phyloP scores from a whole-genome alignment of 2,888 invertebrate species.

The Papilio elwesi region DNA sequence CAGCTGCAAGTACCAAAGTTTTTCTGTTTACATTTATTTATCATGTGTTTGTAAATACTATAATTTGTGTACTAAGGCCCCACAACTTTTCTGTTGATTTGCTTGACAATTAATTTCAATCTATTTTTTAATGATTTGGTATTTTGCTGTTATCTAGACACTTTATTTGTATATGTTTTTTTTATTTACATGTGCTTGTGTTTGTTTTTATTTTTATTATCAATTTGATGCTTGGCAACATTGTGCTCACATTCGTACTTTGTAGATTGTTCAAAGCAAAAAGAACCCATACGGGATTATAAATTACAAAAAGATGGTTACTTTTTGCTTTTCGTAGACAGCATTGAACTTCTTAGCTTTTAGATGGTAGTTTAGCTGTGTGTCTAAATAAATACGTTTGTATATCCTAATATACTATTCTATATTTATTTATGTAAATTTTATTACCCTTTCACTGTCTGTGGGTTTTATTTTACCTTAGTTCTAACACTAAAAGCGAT shows the following conservation, averaged over 20 bases:
- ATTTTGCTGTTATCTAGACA: constrained; percentile 48
- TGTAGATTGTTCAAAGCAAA: constrained; percentile 69
- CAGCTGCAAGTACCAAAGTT: constrained; percentile 29
- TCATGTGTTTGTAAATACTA: background rate
- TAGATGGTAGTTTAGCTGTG: constrained; percentile 73
- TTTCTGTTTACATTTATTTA: background rate
- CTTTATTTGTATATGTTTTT: constrained; percentile 48
- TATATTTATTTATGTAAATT: constrained; percentile 56
- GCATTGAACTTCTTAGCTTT: constrained; percentile 72
- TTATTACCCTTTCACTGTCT: constrained; percentile 43
- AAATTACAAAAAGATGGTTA: constrained; percentile 50
- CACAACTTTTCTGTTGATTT: background rate
- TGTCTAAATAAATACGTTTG: constrained; percentile 60
- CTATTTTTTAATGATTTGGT: constrained; percentile 47
- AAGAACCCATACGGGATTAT: constrained; percentile 60
- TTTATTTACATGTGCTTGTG: constrained; percentile 75
- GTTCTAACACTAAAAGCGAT: constrained; percentile 49
- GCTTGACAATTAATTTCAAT: constrained; percentile 16
- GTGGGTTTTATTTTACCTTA: constrained; percentile 47
- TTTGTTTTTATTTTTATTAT: constrained; percentile 83
- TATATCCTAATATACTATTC: constrained; percentile 54
- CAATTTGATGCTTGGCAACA: constrained; percentile 85
- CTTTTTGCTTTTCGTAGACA: constrained; percentile 79
- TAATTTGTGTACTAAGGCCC: background rate
- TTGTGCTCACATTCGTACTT: constrained; percentile 76